phyloP scores from a whole-genome alignment of 2,113 vertebrate species.

The Perccottus glenii region DNA sequence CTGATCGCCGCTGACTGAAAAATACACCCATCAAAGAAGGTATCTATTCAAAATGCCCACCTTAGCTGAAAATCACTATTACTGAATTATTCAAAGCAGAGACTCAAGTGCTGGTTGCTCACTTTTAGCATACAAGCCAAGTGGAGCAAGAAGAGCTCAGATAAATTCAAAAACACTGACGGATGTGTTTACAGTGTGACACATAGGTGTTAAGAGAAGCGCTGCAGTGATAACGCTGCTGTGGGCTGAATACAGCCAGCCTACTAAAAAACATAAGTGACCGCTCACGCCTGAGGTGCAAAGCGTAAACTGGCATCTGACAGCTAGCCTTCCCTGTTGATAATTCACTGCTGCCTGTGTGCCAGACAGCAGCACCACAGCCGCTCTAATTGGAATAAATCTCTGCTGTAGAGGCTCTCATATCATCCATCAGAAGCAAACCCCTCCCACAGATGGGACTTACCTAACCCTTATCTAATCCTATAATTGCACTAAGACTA shows the following conservation, averaged over 20 bases:
- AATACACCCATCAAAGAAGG: not conserved
- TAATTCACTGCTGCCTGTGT: constrained; percentile 48
- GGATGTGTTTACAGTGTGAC: constrained; percentile 37
- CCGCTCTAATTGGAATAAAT: constrained; percentile 51
- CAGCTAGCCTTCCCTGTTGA: constrained; percentile 33
- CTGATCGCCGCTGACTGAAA: constrained; percentile 33
- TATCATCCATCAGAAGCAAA: constrained; percentile 40
- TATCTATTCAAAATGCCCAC: constrained; percentile 35
- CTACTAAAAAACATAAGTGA: constrained; percentile 40
- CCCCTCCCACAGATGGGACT: constrained; percentile 3
- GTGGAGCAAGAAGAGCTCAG: not conserved
- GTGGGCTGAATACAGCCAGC: constrained; percentile 28
- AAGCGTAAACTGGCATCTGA: constrained; percentile 40
- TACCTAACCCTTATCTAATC: constrained; percentile 14
- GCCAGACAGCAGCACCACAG: constrained; percentile 25
- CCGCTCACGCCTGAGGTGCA: constrained; percentile 29
- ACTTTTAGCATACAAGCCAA: constrained; percentile 5
- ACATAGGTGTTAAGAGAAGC: constrained; percentile 27
- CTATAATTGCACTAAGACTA: constrained; percentile 5
- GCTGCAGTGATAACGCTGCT: constrained; percentile 16
- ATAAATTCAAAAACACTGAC: constrained; percentile 10
- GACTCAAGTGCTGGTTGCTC: constrained; percentile 12
- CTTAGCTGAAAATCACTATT: constrained; percentile 41
- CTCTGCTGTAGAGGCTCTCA: constrained; percentile 17
- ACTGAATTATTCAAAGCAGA: constrained; percentile 39